phyloP scores from a whole-genome alignment of 2,113 vertebrate genomes.

The Perccottus glenii region DNA sequence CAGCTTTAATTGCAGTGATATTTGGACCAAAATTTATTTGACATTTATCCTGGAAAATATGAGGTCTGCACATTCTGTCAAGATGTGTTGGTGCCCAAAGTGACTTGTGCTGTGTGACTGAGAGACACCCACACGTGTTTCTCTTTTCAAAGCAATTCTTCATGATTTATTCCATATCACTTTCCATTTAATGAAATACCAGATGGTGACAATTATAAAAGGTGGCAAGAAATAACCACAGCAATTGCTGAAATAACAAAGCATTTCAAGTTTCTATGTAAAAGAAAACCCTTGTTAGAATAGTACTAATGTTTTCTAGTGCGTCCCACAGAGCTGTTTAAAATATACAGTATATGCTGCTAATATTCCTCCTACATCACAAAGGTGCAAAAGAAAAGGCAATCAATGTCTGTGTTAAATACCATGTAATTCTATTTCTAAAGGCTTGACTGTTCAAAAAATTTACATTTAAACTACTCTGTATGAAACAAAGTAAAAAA shows the following conservation, averaged over 20 bases:
- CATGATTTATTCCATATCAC: slow-evolving; percentile 5
- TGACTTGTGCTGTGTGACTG: not conserved
- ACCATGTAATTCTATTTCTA: not conserved
- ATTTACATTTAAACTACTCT: not conserved
- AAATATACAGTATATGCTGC: not conserved
- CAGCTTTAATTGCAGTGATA: too few relatives aligned
- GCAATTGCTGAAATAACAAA: too few relatives aligned
- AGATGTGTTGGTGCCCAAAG: too few relatives aligned
- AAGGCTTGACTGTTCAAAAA: not conserved
- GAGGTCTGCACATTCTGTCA: too few relatives aligned
- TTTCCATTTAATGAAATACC: slow-evolving; percentile 5
- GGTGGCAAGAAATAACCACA: too few relatives aligned
- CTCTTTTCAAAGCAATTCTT: not conserved
- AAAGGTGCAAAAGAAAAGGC: too few relatives aligned
- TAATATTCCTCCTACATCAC: not conserved
- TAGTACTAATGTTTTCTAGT: not conserved
- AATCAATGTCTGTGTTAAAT: not conserved
- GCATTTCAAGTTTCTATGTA: too few relatives aligned
- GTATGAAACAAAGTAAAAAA: not conserved
- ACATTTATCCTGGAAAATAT: too few relatives aligned
- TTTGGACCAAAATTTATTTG: too few relatives aligned
- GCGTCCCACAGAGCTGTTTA: too few relatives aligned
- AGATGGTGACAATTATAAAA: not conserved
- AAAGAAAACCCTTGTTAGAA: not conserved
- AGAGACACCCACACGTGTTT: not conserved